phyloP scores from a whole-genome alignment of 2,797 vertebrate species.

The Synanceia verrucosa region DNA sequence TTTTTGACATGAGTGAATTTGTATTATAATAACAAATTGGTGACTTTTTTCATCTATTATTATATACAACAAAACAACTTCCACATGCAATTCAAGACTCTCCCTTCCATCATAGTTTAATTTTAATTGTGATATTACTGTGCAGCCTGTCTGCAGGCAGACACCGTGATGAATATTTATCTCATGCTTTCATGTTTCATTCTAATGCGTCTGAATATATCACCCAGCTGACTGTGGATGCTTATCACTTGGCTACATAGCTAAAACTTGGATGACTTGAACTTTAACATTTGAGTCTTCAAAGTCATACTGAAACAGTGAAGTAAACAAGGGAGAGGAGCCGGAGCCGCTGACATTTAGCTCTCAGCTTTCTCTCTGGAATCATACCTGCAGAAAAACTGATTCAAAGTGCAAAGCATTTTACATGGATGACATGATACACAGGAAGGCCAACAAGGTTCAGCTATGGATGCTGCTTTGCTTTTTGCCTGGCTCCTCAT shows the following conservation, averaged over 20 bases:
- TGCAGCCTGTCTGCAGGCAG: slow-evolving; percentile 34
- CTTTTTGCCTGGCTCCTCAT: neutral
- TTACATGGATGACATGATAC: slow-evolving; percentile 59
- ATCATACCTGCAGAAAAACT: slow-evolving; percentile 60
- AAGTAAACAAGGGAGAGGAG: slow-evolving; percentile 45
- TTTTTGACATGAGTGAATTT: neutral
- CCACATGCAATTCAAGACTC: neutral
- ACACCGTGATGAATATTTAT: slow-evolving; percentile 43
- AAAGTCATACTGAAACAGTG: slow-evolving; percentile 15
- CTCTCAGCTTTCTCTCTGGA: slow-evolving; percentile 48
- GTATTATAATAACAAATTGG: too few species aligned
- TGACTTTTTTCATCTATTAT: neutral
- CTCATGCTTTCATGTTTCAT: slow-evolving; percentile 14
- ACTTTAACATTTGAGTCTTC: neutral
- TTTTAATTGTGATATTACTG: neutral
- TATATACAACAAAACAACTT: neutral
- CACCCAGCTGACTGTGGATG: neutral
- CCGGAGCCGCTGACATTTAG: slow-evolving; percentile 72
- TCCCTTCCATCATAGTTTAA: too few species aligned
- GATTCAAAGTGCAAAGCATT: slow-evolving; percentile 57
- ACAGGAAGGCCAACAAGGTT: slow-evolving; percentile 19
- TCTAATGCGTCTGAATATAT: slow-evolving; percentile 11
- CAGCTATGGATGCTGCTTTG: slow-evolving; percentile 37
- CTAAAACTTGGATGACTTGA: slow-evolving; percentile 7
- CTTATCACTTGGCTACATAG: neutral